Base-by-base conservation (phyloP, 2,113 vertebrate species). In the Dipodomys merriami region DNA sequence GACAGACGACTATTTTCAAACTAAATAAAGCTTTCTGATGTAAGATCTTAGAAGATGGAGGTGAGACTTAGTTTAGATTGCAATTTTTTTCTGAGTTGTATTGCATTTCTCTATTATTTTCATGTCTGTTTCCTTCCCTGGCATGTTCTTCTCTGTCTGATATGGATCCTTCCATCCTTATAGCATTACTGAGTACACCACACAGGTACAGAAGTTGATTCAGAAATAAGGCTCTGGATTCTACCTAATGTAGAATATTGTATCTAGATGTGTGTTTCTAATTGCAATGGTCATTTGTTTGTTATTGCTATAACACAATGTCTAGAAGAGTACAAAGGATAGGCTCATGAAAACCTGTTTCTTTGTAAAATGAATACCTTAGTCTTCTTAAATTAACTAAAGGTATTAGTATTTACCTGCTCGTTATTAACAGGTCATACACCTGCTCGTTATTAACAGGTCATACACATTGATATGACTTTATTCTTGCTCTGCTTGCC, bases 91-190 rank as follows among this genome's bases (percentile, higher is more conserved):
- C 64, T 10, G 3, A 71, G 16, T 81, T 64, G 25, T 39, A 5
- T 81, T 60, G 73, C 53, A 29, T 81, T 84, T 73, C 76, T 71
- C n/a, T 25, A n/a, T 69, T 93, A 62, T 74, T 46, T 25, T 90
- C 16, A 86, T 35, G 25, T 4, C 18, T 33, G 8, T 0, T 39
- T 72, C 53, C 33, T 60, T 27, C 39, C 30, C 16, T 1, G 27
- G n/a, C 20, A 30, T 11, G 18, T 12, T 49, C 60, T 64, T 11
- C 29, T 12, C 9, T 25, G 62, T 62, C 20, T 77, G 62, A 23
- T 73, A 0, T 16, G 49, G 18, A 16, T 64, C 11, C 68, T 85
- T 27, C 27, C 7, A 27, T 46, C 49, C 64, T 27, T 23, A 27
- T 1, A 1, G 7, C 35, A 72, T 18, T 80, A 9, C n/a, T 16